Evolutionary conservation across 2,113 vertebrate genomes (phyloP).

Genomic region (Ailurus styani): DNA sequence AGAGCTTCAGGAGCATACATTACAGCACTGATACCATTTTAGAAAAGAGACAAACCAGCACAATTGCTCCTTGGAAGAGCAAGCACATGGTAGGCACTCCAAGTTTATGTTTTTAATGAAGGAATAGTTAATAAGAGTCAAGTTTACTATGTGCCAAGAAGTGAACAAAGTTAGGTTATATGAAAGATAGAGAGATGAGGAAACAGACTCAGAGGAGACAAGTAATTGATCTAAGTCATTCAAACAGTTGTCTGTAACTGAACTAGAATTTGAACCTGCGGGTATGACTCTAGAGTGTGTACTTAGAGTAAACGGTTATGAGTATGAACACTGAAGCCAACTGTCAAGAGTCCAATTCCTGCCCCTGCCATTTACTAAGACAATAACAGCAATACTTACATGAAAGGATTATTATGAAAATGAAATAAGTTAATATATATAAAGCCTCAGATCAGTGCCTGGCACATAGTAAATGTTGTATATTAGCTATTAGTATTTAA

Average conservation of each 20-base stretch:
- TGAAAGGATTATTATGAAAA: background rate
- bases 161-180: background rate
- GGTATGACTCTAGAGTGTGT: background rate
- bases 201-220: background rate
- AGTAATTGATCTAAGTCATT: background rate
- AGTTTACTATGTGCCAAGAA: background rate
- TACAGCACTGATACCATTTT: background rate
- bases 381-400: background rate
- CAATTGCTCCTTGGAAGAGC: background rate
- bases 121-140: background rate
- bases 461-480: background rate
- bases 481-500: constrained; percentile 18
- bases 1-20: background rate
- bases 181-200: background rate
- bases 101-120: background rate
- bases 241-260: background rate
- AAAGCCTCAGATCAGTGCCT: background rate
- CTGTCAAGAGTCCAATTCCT: background rate
- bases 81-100: background rate
- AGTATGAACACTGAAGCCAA: background rate
- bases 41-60: constrained; percentile 28
- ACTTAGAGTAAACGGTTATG: background rate
- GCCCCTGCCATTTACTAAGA: background rate
- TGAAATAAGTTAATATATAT: background rate
- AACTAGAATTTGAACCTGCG: background rate